Evolutionary conservation across 2,113 vertebrate genomes (phyloP), one percentile per base, ranked within the genome.

Genomic region (Thomomys bottae): DNA sequence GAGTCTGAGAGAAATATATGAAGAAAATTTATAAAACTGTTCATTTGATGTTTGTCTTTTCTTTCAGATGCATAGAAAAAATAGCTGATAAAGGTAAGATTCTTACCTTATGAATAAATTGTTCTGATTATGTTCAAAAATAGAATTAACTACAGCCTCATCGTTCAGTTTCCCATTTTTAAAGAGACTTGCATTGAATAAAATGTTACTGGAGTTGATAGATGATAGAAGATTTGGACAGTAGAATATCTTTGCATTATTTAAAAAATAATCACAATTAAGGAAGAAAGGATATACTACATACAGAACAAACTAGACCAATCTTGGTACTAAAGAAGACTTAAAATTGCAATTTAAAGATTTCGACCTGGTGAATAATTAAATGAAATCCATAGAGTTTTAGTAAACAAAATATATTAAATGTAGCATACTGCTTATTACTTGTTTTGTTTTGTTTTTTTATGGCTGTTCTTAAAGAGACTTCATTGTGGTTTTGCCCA

Each of bases 11-110:
- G 36, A 86, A 24, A 40, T 38, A 5, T 94, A 83, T 70, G 90
- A 78, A 88, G 82, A 63, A 91, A 89, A 38, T 26, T 0, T 2
- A 8, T 18, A 59, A 80, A 32, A 82, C 68, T 90, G 54, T 30
- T 59, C 11, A 89, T 89, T 96, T 83, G 95, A 18, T 0, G 24
- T 88, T 73, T 72, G 32, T 86, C 91, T 96, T 92, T 77, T 88
- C 3, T 94, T 97, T 92, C 96, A 98, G 98, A 88, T 98, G 95
- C 0, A 0, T 95, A 5, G 97, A 98, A 95, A 98, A 98, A 97
- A 90, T 96, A 79, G n/a, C 97, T 73, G 96, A 96, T 79, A 98
- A 97, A 98, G 98, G 98, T 98, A 98, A 98, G 97, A 92, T 12
- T 26, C 57, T 0, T 40, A 83, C 5, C 1, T 68, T 30, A 2